Conservation (phyloP, 1,140 invertebrate species). For the Pogonus chalceus region DNA sequence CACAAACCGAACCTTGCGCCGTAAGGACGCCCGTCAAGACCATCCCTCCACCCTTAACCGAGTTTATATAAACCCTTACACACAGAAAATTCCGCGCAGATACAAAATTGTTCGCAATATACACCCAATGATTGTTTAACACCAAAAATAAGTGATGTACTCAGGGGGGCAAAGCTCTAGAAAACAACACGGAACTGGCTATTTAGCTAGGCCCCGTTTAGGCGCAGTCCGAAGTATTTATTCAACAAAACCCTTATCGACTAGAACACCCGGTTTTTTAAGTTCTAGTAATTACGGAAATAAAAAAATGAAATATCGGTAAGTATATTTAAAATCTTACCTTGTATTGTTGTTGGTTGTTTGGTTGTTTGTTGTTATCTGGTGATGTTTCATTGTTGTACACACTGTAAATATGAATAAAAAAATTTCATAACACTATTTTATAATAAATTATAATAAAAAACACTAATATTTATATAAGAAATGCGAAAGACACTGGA, state of each 20-base stretch:
- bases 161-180: neutral
- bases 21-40: neutral
- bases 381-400: conserved; percentile 6
- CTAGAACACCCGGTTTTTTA: neutral
- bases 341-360: neutral
- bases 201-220: conserved; percentile 24
- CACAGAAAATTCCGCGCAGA: neutral
- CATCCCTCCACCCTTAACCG: neutral
- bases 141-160: neutral
- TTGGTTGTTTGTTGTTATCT: neutral
- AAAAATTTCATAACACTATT: neutral
- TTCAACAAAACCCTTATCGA: conserved; percentile 15
- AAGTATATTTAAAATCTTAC: no score
- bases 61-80: neutral
- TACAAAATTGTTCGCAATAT: no score
- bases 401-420: neutral
- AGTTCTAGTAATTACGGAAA: conserved; percentile 13
- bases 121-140: no score
- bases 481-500: no score
- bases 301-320: conserved; percentile 28
- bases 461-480: no score
- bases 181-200: conserved; percentile 16
- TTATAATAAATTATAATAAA: no score
- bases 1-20: neutral
- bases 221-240: conserved; percentile 22